phyloP scores from a whole-genome alignment of 1,140 invertebrate genomes.

The Zaprionus ornatus region DNA sequence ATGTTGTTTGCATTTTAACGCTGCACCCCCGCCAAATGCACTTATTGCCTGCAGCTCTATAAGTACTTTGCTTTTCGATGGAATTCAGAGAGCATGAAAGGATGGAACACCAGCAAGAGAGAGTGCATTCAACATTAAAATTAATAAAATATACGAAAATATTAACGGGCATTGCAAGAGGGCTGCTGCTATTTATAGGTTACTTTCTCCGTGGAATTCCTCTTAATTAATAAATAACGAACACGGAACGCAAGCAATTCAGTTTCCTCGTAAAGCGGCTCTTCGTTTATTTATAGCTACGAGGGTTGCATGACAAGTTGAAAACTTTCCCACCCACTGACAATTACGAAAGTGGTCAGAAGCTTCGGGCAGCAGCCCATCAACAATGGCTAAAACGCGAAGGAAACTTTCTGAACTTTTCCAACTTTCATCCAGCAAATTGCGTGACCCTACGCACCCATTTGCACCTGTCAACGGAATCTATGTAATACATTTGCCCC shows the following conservation, averaged over 20 bases:
- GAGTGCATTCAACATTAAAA: conserved; percentile 9
- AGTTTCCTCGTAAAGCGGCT: conserved; percentile 10
- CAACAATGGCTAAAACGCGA: conserved; percentile 12
- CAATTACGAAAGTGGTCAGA: conserved; percentile 44
- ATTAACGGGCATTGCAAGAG: neutral
- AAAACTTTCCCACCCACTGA: conserved; percentile 50
- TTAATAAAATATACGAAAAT: conserved; percentile 1
- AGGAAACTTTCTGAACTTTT: conserved; percentile 42
- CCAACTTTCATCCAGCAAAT: conserved; percentile 37
- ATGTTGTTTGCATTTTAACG: conserved; percentile 58
- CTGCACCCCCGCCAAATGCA: conserved; percentile 28
- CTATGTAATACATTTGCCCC: conserved; percentile 5
- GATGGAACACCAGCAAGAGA: neutral
- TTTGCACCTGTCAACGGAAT: conserved; percentile 56
- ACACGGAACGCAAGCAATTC: neutral
- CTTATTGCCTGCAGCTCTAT: neutral
- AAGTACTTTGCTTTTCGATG: neutral
- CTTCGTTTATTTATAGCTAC: conserved; percentile 33
- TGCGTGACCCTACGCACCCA: conserved; percentile 52
- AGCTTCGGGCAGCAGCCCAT: conserved; percentile 1
- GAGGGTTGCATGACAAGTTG: conserved; percentile 52
- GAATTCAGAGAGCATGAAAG: neutral
- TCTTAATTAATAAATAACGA: conserved; percentile 42
- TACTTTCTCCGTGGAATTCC: neutral
- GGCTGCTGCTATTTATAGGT: neutral